phyloP scores from a whole-genome alignment of 2,797 vertebrate genomes.

The Siniperca obscura region DNA sequence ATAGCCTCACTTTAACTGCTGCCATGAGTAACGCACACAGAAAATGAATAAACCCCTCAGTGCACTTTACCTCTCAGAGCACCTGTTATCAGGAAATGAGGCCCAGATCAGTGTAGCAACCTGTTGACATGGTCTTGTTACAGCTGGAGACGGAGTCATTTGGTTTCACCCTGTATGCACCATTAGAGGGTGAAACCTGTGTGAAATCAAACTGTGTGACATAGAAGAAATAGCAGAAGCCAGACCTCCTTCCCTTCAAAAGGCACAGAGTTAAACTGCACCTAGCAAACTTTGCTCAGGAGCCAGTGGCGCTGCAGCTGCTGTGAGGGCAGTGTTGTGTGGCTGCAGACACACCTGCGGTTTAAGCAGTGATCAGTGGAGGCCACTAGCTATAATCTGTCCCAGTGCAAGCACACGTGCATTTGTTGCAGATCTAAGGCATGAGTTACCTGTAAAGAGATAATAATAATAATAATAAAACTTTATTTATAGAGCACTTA shows the following conservation, averaged over 20 bases:
- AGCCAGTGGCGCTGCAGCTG: not conserved
- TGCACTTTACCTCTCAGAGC: constrained; percentile 55
- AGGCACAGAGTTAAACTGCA: constrained; percentile 8
- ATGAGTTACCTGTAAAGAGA: not conserved
- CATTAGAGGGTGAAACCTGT: constrained; percentile 16
- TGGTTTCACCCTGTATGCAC: constrained; percentile 10
- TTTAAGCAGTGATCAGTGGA: not conserved
- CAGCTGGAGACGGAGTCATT: constrained; percentile 29
- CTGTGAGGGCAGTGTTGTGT: not conserved
- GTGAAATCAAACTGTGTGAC: constrained; percentile 35
- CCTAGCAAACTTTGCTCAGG: not conserved
- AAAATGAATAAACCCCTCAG: constrained; percentile 60
- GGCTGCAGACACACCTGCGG: constrained; percentile 10
- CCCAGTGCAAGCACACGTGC: not conserved
- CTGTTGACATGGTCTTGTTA: constrained; percentile 48
- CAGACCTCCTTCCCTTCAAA: not conserved
- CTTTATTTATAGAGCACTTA: no score
- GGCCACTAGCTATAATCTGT: not conserved
- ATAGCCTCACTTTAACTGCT: constrained; percentile 60
- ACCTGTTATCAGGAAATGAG: constrained; percentile 44
- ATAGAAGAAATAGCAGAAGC: constrained; percentile 19
- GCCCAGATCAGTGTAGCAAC: constrained; percentile 45
- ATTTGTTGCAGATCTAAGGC: not conserved
- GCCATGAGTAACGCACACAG: constrained; percentile 58
- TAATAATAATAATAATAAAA: no score